Evolutionary conservation across 1,140 invertebrate genomes (phyloP).

Genomic region (Macrosteles quadrilineatus): DNA sequence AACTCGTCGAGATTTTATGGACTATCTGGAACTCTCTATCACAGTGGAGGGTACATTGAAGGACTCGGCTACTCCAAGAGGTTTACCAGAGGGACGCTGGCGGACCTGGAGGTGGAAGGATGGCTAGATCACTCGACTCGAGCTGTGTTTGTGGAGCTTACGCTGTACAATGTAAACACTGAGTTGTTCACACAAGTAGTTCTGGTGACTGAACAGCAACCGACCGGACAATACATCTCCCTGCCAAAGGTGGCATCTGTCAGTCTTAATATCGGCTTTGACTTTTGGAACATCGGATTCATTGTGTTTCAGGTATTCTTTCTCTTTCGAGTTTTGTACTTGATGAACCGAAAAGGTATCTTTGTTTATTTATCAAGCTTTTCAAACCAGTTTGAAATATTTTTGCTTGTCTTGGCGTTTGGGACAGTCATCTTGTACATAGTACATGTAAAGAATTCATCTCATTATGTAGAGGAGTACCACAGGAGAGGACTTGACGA

Average conservation of each 20-base stretch:
- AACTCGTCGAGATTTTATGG: not conserved
- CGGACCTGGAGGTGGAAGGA: not conserved
- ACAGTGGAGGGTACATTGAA: slow-evolving; percentile 3
- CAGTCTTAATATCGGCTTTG: not conserved
- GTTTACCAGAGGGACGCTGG: not conserved
- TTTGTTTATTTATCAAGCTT: not conserved
- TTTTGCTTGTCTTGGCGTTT: not conserved
- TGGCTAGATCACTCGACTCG: not conserved
- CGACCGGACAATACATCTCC: not conserved
- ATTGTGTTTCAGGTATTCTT: not conserved
- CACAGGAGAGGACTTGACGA: not conserved
- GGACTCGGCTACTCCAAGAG: not conserved
- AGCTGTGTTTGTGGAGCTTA: not conserved
- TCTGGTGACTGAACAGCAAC: not conserved
- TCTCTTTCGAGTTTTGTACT: not conserved
- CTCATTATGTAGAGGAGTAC: not conserved
- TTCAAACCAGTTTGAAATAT: not conserved
- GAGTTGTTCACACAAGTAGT: not conserved
- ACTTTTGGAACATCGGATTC: slow-evolving; percentile 2
- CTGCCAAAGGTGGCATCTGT: not conserved
- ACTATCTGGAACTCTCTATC: not conserved
- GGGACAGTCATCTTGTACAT: not conserved
- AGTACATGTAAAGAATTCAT: not conserved
- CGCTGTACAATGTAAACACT: slow-evolving; percentile 1
- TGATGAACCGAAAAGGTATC: not conserved